Percentiles rank a stretch among this genome's conserved stretches.
Evolutionary conservation across 2,113 vertebrate genomes (phyloP).

Genomic region (Percina caprodes): DNA sequence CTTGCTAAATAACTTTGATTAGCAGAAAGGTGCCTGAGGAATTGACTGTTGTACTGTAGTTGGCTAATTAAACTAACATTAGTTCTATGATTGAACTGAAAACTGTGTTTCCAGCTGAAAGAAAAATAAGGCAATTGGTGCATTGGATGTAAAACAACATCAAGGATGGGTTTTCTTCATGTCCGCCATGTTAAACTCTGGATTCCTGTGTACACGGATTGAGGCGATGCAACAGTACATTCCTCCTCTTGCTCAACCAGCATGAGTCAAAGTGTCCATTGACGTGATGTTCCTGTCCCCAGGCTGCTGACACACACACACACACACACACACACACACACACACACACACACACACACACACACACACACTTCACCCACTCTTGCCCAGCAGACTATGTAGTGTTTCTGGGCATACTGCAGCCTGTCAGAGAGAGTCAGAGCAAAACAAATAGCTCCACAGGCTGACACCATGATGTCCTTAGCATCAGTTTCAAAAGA

Average conservation of each 20-base stretch:
- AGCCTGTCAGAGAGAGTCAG: constrained; percentile 47
- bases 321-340: constrained; percentile 38
- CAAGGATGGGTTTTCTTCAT: too few species aligned
- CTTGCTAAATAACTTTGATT: too few species aligned
- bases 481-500: not conserved
- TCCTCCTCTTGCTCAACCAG: constrained; percentile 21
- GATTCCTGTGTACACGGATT: not conserved
- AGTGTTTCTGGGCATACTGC: constrained; percentile 49
- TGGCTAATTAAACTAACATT: too few species aligned
- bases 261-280: constrained; percentile 49
- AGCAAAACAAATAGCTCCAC: constrained; percentile 6
- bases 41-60: too few species aligned
- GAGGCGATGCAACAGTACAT: not conserved
- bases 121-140: too few species aligned
- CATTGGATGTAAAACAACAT: too few species aligned
- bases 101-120: too few species aligned
- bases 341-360: constrained; percentile 18
- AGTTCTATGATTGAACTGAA: too few species aligned
- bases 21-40: too few species aligned
- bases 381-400: constrained; percentile 21
- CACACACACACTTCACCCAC: constrained; percentile 2
- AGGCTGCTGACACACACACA: constrained; percentile 17
- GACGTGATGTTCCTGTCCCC: constrained; percentile 4
- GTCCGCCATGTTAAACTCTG: too few species aligned
- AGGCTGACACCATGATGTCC: constrained; percentile 6